Conservation (phyloP, 2,888 invertebrate genomes). For the Danaus chrysippus region DNA sequence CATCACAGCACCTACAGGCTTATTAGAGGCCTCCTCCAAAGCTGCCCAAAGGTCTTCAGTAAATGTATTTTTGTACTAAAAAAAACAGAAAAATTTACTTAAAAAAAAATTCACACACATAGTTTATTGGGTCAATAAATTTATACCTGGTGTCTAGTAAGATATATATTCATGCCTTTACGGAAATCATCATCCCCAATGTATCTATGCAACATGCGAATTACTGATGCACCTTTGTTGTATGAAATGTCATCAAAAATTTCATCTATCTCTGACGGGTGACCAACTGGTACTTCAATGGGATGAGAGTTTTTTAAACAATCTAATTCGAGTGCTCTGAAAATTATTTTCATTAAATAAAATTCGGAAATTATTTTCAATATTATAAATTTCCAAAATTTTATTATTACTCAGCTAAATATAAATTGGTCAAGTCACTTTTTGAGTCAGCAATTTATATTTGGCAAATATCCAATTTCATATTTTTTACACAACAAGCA, state of each 20-base stretch:
- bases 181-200: constrained; percentile 96
- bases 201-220: constrained; percentile 95
- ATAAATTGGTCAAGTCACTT: too few species aligned
- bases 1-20: constrained; percentile 95
- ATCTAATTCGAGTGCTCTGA: constrained; percentile 90
- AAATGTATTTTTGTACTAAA: constrained; percentile 91
- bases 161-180: constrained; percentile 94
- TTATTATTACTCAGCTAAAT: too few species aligned
- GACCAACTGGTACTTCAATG: constrained; percentile 96
- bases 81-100: constrained; percentile 22
- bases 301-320: constrained; percentile 95
- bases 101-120: background rate
- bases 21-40: constrained; percentile 91
- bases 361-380: too few species aligned
- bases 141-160: constrained; percentile 86
- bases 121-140: background rate
- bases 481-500: constrained; percentile 10
- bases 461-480: constrained; percentile 27
- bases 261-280: constrained; percentile 97
- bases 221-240: constrained; percentile 96
- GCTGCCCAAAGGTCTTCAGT: constrained; percentile 97
- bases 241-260: constrained; percentile 99
- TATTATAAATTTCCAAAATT: too few species aligned
- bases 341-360: constrained; percentile 33
- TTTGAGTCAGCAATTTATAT: constrained; percentile 1